Base-by-base conservation (phyloP, 2,797 vertebrate genomes). In the Dendrocincla tyrannina region DNA sequence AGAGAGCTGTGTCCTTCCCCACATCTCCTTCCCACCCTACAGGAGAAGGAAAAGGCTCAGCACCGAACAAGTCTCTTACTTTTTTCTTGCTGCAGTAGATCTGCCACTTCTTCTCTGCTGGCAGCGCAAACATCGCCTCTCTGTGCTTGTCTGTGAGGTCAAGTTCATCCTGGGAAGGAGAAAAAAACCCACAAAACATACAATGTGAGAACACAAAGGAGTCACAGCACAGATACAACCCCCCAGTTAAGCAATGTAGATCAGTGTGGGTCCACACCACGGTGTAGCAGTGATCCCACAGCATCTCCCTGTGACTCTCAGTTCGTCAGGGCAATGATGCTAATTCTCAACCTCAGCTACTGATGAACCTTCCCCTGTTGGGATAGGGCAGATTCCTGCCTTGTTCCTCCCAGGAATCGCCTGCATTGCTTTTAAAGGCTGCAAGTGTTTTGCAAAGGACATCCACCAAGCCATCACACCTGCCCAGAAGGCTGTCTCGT, bases 51-150 rank as follows among this genome's bases (percentile, higher is more conserved):
- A 32, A 33, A 46, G 18, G 32, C 44, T 64, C 49, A 78, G 83
- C 24, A 56, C 33, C 11, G 0, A 2, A 4, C 3, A 0, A 4
- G 33, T 60, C 35, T 82, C 98, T 98, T 98, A 99, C 99, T 97
- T 98, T 98, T 95, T 99, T 99, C 97, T 99, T 99, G 97, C 99
- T 99, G 93, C 99, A 99, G 97, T 99, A 99, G 96, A 99, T 98
- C 94, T 99, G 98, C 99, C 99, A 99, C 96, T 99, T 99, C 95
- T 99, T 99, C 97, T 99, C 98, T 0, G 98, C 98, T 2, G 99
- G 98, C 94, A 99, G 98, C 25, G 98, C 98, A 76, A 99, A 99
- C 99, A 99, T 99, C 95, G 98, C 98, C 67, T 98, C 98, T 93
- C 99, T 98, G 96, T 99, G 98, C 94, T 99, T 98, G 92, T 99